Evolutionary conservation across 2,113 vertebrate species (phyloP), one percentile per base, ranked within the genome.

Genomic region (Asarcornis scutulata): DNA sequence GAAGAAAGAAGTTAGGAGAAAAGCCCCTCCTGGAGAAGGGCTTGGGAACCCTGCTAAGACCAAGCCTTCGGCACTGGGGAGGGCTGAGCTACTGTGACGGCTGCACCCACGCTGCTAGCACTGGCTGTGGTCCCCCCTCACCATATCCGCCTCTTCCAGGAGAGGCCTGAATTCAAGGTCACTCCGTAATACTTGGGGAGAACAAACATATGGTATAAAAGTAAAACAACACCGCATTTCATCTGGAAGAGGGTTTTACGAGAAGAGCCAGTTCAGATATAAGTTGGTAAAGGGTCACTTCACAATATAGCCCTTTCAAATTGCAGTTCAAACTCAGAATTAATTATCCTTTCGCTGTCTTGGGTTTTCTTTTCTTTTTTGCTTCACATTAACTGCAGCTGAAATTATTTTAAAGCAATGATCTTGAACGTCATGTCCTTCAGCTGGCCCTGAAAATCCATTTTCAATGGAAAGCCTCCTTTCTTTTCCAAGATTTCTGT

Each of bases 371-470:
- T 96, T 96, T 95, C 91, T 96, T 96, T 78, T 95, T 95, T 96
- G 88, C 91, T 79, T 91, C 92, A 91, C 81, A 92, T 96, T 96
- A 97, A 96, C 81, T 55, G 74, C 93, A 77, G 93, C 88, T 91
- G 84, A 93, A 96, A 97, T 97, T 94, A 97, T 97, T 97, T 94
- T 96, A 96, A 96, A 97, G 95, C 96, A 96, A 96, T 95, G 96
- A 91, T 96, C 96, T 96, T 96, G 95, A 97, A 97, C 77, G 0
- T 77, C 74, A 58, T 94, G 96, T 95, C 96, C 96, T 97, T 97
- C 96, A 97, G 91, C 86, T 95, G 91, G 96, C 95, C 95, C 96
- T 91, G 93, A 95, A 95, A 96, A 95, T 62, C 86, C 93, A 94
- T 95, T 96, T 96, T 85, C 92, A 83, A 34, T 18, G 74, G 96